Evolutionary conservation across 2,888 invertebrate genomes (phyloP).

Genomic region (Ditylenchus weischeri): DNA sequence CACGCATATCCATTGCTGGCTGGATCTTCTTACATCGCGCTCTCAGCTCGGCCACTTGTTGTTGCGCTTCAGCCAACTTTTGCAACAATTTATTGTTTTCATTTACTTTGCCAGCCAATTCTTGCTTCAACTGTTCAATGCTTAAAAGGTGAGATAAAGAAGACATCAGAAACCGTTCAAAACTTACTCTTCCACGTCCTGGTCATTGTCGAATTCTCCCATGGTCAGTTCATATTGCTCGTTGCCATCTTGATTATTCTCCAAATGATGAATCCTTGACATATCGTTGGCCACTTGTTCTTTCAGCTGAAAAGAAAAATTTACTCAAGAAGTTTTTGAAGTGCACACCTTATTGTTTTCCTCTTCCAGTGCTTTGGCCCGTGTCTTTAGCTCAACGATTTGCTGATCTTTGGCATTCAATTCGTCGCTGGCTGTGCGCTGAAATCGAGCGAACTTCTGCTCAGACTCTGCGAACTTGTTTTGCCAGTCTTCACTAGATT

Average conservation of each 20-base stretch:
- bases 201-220: not conserved
- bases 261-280: constrained; percentile 2
- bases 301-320: not conserved
- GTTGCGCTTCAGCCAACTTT: not conserved
- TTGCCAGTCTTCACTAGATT: constrained; percentile 1
- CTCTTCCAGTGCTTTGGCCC: constrained; percentile 6
- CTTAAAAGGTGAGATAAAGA: not conserved
- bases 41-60: not conserved
- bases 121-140: not conserved
- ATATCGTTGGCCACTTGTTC: not conserved
- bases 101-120: constrained; percentile 1
- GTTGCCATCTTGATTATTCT: not conserved
- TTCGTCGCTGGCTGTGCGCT: not conserved
- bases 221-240: not conserved
- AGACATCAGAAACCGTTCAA: not conserved
- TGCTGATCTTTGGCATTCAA: not conserved
- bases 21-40: not conserved
- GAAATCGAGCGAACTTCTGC: constrained; percentile 1
- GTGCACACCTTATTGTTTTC: not conserved
- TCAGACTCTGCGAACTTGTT: constrained; percentile 3
- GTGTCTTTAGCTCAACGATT: not conserved
- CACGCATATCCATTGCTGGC: not conserved
- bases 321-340: not conserved
- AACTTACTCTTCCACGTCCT: not conserved
- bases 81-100: not conserved